Base-by-base conservation (phyloP, 92 coral and sea anemone species). In the Diadumene lineata region DNA sequence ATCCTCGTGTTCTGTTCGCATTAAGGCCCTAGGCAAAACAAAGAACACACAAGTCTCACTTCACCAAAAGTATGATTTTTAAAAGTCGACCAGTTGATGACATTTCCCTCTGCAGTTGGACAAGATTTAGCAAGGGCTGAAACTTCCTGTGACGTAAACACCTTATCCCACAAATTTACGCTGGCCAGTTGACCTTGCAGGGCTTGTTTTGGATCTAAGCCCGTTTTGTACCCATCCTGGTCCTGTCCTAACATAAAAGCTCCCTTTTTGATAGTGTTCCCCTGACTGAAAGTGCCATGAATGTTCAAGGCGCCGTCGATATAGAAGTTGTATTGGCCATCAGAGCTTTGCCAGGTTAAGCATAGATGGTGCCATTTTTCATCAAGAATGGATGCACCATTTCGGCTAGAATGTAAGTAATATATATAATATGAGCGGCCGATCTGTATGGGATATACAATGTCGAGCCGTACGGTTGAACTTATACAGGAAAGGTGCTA, bases 331-430 rank as follows among this genome's bases (percentile, higher is more conserved):
- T 30, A 73, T 0, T 9, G 21, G 16, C 78, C 78, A 11, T 21
- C 53, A 24, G 55, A 1, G 53, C 34, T 73, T 34, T 55, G 18
- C 68, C 78, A 73, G 18, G 78, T 73, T 0, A 60, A 29, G 6
- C 78, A 73, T 27, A 73, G 28, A 53, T 73, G 68, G 60, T 73
- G 78, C 78, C 78, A 73, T 23, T 56, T 57, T 19, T 34, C 78
- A 31, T 77, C 82, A 23, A 16, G 2, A 22, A 53, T 16, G 7
- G 60, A 16, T 16, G 60, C 7, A 16, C 7, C n/a, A 7, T 53
- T 53, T 53, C n/a, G 4, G 25, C 60, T 53, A 46, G 9, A 46
- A 46, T 46, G 53, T 8, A 16, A 16, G 53, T 46, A 16, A 46
- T n/a, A n/a, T n/a, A n/a, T n/a, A n/a, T n/a, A n/a, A n/a, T n/a